Evolutionary conservation across 1,140 invertebrate genomes (phyloP).

Genomic region (Drosophila aff.): DNA sequence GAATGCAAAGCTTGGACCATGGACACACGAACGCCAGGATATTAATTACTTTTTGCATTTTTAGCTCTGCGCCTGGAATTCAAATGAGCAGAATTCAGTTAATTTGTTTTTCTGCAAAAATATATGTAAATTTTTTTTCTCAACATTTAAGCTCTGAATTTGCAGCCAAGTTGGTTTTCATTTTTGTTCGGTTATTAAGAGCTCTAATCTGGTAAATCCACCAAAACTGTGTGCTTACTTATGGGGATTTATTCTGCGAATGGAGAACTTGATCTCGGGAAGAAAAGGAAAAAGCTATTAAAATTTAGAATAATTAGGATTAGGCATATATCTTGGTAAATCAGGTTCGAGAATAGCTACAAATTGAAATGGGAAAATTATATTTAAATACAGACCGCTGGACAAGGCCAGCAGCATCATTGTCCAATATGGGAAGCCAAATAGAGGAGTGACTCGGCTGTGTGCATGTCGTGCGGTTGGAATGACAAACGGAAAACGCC

Average conservation of each 20-base stretch:
- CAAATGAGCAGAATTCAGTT: constrained; percentile 74
- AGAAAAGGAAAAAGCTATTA: too few relatives aligned
- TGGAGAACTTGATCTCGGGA: too few relatives aligned
- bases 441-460: constrained; percentile 31
- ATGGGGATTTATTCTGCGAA: not conserved
- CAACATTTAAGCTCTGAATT: constrained; percentile 33
- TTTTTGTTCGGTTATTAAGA: constrained; percentile 19
- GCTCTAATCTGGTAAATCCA: constrained; percentile 16
- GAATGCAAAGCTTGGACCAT: constrained; percentile 11
- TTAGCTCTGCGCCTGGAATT: constrained; percentile 51
- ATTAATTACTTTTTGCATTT: constrained; percentile 78
- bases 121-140: constrained; percentile 22
- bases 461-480: constrained; percentile 29
- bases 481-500: constrained; percentile 56
- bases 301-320: not conserved
- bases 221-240: constrained; percentile 19
- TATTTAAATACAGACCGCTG: not conserved
- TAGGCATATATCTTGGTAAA: not conserved
- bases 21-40: constrained; percentile 45
- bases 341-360: not conserved
- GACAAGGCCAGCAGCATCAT: constrained; percentile 8
- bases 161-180: constrained; percentile 8
- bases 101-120: constrained; percentile 62
- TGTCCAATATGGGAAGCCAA: constrained; percentile 50
- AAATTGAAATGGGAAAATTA: constrained; percentile 1